Evolutionary conservation across 2,797 vertebrate genomes (phyloP), one percentile per base, ranked within the genome.

Genomic region (Xerus rutilus): DNA sequence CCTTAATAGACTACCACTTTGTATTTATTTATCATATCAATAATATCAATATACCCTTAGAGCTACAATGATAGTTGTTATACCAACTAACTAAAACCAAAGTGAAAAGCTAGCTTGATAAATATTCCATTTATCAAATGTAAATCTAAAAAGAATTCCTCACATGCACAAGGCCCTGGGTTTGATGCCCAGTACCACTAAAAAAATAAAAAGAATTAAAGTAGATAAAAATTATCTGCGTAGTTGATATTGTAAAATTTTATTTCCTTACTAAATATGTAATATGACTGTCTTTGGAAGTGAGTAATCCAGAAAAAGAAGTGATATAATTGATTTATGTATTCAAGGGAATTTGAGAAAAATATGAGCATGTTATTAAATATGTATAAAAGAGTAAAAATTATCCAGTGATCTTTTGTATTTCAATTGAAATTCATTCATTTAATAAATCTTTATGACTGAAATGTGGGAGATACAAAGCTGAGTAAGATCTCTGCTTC

Each of bases 361-460:
- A 95, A 18, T 93, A 95, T 94, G 35, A 73, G 79, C 89, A 64
- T 95, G 92, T 96, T 97, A 98, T 97, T 98, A 98, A 91, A 86
- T 97, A 92, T 92, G 97, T 98, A 98, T 98, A 98, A 98, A 98
- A 98, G 96, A 98, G 98, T 98, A 97, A 98, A 98, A 96, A 97
- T 96, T 18, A 20, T 92, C 84, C 93, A 69, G 95, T 96, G 92
- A 97, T 96, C n/a, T 59, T 8, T 89, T 92, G 86, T 86, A 95
- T 73, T 91, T 94, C 43, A 47, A 70, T 97, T 6, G 9, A 85
- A 65, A 30, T 74, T 57, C 76, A 59, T 78, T 62, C 9, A 76
- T 77, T 32, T 59, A 79, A 79, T 64, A 91, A 93, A 45, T 20
- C 59, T 59, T 91, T 89, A 70, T 72, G 20, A 77, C 8, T 85